Evolutionary conservation across 2,888 invertebrate genomes (phyloP).

Genomic region (Cantharis nigra): DNA sequence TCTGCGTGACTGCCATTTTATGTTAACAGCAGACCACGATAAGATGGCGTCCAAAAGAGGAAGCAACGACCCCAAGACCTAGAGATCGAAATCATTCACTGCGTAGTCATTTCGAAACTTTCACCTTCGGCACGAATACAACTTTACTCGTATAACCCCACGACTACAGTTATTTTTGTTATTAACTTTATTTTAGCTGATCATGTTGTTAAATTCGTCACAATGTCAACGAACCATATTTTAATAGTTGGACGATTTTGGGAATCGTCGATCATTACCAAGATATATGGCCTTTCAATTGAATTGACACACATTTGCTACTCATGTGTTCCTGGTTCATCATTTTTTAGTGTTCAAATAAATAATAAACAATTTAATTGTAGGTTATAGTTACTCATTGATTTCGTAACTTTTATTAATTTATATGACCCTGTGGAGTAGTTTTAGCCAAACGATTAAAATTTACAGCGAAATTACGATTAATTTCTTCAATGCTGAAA

Average conservation of each 20-base stretch:
- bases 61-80: slow-evolving; percentile 33
- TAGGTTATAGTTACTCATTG: slow-evolving; percentile 29
- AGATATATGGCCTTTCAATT: slow-evolving; percentile 15
- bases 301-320: slow-evolving; percentile 27
- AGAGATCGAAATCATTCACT: slow-evolving; percentile 29
- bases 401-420: slow-evolving; percentile 29
- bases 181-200: not conserved
- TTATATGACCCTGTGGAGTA: slow-evolving; percentile 25
- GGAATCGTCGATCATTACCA: slow-evolving; percentile 14
- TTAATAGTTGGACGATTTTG: slow-evolving; percentile 24
- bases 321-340: slow-evolving; percentile 27
- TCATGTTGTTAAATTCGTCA: slow-evolving; percentile 7
- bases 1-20: slow-evolving; percentile 34
- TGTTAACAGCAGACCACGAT: slow-evolving; percentile 27
- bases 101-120: slow-evolving; percentile 31
- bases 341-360: slow-evolving; percentile 7
- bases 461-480: slow-evolving; percentile 5
- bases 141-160: slow-evolving; percentile 13
- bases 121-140: slow-evolving; percentile 23
- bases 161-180: slow-evolving; percentile 2
- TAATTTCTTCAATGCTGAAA: slow-evolving; percentile 25
- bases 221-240: slow-evolving; percentile 24
- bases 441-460: slow-evolving; percentile 14
- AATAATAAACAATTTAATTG: slow-evolving; percentile 25
- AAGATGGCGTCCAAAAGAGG: slow-evolving; percentile 29